These are phyloP conservation scores for Canis aureus DNA, from an alignment of 2,113 vertebrate genomes.

Conservation along the genomic window DNA sequence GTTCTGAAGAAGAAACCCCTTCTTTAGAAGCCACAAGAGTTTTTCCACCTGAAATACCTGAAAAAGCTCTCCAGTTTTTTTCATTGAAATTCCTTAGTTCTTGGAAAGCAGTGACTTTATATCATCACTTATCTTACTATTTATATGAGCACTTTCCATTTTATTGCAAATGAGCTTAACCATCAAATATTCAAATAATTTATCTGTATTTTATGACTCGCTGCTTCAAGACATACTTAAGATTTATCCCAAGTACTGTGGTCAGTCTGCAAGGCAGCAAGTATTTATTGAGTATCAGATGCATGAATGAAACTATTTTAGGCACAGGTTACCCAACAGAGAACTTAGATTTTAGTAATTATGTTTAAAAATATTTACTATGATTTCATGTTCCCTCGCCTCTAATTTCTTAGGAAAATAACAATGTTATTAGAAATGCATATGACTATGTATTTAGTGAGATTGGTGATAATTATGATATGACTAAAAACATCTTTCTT, in stretches of 20 bases:
- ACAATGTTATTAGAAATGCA: not conserved
- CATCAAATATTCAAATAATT: constrained; percentile 67
- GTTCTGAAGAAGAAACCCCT: not conserved
- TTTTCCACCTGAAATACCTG: constrained; percentile 3
- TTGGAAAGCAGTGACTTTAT: constrained; percentile 49
- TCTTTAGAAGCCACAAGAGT: not conserved
- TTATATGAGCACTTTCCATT: constrained; percentile 36
- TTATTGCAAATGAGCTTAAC: constrained; percentile 68
- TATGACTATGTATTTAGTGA: not conserved
- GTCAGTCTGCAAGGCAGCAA: not conserved
- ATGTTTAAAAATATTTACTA: not conserved
- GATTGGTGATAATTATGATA: not conserved
- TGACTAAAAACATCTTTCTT: constrained; percentile 14
- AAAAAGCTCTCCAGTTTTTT: constrained; percentile 18
- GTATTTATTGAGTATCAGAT: not conserved
- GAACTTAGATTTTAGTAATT: constrained; percentile 1
- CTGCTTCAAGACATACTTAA: constrained; percentile 30
- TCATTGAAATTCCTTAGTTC: constrained; percentile 48
- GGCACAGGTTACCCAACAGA: not conserved
- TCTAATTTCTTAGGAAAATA: constrained; percentile 34
- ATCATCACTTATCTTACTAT: constrained; percentile 49
- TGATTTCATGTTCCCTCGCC: not conserved
- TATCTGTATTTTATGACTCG: constrained; percentile 65
- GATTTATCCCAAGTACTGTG: constrained; percentile 46
- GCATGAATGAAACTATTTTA: not conserved